Conservation (phyloP, 2,888 invertebrate genomes). For the Orthosia cruda region DNA sequence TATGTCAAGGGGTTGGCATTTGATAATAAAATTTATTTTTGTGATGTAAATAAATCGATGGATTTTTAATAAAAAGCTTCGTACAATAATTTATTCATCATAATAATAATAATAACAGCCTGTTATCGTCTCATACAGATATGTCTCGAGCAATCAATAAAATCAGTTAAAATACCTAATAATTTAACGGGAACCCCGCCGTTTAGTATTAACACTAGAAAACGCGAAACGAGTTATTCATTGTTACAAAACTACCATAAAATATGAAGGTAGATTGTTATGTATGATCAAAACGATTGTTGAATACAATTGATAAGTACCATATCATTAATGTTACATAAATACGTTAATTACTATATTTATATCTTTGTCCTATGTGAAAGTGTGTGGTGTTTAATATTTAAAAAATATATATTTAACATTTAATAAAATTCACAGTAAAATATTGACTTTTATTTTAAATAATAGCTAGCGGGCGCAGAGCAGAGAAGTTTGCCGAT, state of each 20-base stretch:
- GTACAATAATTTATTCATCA: no score
- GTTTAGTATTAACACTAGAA: neutral
- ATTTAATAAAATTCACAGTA: constrained; percentile 84
- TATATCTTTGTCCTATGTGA: constrained; percentile 79
- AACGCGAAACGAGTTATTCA: neutral
- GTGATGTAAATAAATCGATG: no score
- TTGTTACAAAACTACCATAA: constrained; percentile 25
- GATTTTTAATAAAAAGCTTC: no score
- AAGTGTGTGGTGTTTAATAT: constrained; percentile 80
- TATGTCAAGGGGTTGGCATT: neutral
- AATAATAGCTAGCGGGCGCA: no score
- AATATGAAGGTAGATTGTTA: constrained; percentile 42
- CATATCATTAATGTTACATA: constrained; percentile 83
- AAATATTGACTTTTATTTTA: constrained; percentile 54
- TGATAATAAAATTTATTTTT: neutral
- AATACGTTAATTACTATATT: constrained; percentile 69
- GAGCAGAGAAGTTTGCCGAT: no score
- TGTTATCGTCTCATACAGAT: no score
- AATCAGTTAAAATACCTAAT: neutral
- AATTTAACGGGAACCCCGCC: neutral
- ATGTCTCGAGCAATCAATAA: no score
- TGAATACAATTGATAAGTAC: constrained; percentile 73
- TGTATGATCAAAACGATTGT: constrained; percentile 55
- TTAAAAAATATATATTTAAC: constrained; percentile 76
- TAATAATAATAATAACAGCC: neutral